Conservation (phyloP, 2,888 invertebrate genomes). For the Tipula vernalis region DNA sequence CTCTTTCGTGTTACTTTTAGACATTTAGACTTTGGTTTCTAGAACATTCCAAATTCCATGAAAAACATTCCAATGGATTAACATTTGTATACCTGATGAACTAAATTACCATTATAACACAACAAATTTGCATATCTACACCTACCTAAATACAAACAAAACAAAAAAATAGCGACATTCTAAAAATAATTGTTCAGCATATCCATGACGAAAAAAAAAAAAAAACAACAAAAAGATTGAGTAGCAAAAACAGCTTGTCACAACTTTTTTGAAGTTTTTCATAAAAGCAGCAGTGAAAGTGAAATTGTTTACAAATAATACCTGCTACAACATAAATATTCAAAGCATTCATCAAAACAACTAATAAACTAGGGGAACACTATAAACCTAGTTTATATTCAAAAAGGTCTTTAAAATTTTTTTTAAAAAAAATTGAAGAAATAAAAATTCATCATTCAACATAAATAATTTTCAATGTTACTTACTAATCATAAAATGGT, state of each 20-base stretch:
- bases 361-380: neutral
- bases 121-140: neutral
- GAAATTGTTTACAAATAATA: neutral
- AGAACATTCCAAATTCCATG: neutral
- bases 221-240: neutral
- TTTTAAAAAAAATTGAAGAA: neutral
- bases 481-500: neutral
- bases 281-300: neutral
- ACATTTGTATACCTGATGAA: neutral
- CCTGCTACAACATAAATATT: neutral
- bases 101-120: neutral
- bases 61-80: neutral
- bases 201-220: neutral
- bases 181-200: neutral
- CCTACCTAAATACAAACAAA: neutral
- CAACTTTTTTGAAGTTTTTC: neutral
- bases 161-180: neutral
- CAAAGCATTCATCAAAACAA: neutral
- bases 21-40: no score
- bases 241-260: neutral
- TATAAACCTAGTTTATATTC: neutral
- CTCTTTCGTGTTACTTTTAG: neutral
- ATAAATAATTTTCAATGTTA: neutral
- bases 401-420: neutral
- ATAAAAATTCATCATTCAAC: neutral